phyloP scores from a whole-genome alignment of 2,113 vertebrate genomes.

The Chinchilla lanigera region DNA sequence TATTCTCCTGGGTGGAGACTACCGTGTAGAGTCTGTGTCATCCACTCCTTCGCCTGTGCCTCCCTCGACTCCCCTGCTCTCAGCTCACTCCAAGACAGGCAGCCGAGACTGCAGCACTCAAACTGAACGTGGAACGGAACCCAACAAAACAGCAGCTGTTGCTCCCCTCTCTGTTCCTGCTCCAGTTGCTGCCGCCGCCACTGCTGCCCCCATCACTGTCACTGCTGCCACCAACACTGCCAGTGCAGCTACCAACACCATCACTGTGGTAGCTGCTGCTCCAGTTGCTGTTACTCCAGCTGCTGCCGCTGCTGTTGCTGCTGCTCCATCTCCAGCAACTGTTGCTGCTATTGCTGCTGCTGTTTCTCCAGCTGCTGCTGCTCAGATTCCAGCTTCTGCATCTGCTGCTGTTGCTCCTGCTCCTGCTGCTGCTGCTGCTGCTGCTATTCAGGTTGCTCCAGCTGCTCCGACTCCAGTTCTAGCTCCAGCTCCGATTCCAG shows the following conservation, averaged over 20 bases:
- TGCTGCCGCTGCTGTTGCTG: not conserved
- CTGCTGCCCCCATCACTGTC: slow-evolving; percentile 52
- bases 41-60: slow-evolving; percentile 96
- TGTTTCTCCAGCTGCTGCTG: slow-evolving; percentile 29
- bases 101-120: slow-evolving; percentile 98
- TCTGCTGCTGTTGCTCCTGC: not conserved
- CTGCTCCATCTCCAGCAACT: not conserved
- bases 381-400: slow-evolving; percentile 22
- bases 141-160: slow-evolving; percentile 86
- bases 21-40: slow-evolving; percentile 93
- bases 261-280: slow-evolving; percentile 68
- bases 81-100: slow-evolving; percentile 95
- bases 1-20: slow-evolving; percentile 95
- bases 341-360: slow-evolving; percentile 22
- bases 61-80: slow-evolving; percentile 91
- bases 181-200: slow-evolving; percentile 36
- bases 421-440: not conserved
- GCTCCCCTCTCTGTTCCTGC: slow-evolving; percentile 78
- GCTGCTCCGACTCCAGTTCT: slow-evolving; percentile 62
- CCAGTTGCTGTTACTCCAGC: slow-evolving; percentile 39
- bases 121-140: slow-evolving; percentile 91
- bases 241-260: slow-evolving; percentile 59
- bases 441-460: slow-evolving; percentile 72
- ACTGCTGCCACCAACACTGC: slow-evolving; percentile 60
- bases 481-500: slow-evolving; percentile 47